Percentiles rank a stretch among this genome's conserved stretches.
phyloP scores from a whole-genome alignment of 2,888 invertebrate genomes.

The Cynaeus angustus region DNA sequence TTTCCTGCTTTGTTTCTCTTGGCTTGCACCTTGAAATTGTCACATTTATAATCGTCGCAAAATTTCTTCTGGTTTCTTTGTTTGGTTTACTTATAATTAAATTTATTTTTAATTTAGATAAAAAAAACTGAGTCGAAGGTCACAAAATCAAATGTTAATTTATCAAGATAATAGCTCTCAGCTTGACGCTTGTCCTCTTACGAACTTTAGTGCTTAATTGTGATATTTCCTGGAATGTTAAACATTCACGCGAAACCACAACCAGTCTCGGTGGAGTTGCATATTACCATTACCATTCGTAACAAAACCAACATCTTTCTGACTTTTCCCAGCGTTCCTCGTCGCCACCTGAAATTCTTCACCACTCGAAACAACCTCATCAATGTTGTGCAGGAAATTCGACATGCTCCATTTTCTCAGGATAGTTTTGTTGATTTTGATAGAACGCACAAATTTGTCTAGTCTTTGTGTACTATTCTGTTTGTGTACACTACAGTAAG shows the following conservation, averaged over 20 bases:
- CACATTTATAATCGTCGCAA: not conserved
- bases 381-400: constrained; percentile 36
- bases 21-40: constrained; percentile 10
- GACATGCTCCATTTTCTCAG: constrained; percentile 24
- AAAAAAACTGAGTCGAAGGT: no score
- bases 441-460: constrained; percentile 54
- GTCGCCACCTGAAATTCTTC: not conserved
- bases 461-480: constrained; percentile 41
- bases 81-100: no score
- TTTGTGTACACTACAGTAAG: constrained; percentile 32
- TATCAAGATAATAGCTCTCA: no score
- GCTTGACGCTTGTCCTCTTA: no score
- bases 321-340: constrained; percentile 3
- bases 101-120: no score
- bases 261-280: no score
- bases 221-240: no score
- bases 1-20: constrained; percentile 13
- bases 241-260: no score
- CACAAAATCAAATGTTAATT: no score
- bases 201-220: no score
- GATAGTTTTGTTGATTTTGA: constrained; percentile 54
- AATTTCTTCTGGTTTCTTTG: not conserved
- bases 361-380: constrained; percentile 2
- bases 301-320: not conserved
- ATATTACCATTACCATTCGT: not conserved